Base-by-base conservation (phyloP, 2,113 vertebrate species). In the Macaca nemestrina region DNA sequence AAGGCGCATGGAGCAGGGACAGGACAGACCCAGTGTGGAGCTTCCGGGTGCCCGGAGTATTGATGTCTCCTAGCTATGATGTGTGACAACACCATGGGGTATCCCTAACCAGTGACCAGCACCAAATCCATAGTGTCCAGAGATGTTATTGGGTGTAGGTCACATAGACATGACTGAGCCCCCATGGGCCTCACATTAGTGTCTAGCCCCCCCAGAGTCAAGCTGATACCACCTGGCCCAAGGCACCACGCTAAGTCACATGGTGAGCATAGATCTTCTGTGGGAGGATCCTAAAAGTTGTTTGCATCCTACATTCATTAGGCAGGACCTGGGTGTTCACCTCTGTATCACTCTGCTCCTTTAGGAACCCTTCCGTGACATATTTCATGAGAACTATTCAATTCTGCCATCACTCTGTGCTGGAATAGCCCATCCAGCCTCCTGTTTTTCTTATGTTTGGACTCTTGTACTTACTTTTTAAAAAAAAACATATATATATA, bases 221-320 rank as follows among this genome's bases (percentile, higher is more conserved):
- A 20, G 32, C 22, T 59, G 22, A 45, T 22, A 32, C 5, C 20
- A 35, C 57, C 9, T 1, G 35, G 22, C 9, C 55, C 59, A 17
- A 10, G 20, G 22, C 0, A 1, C 32, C 30, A 8, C 0, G 2
- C 0, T 8, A 1, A 40, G 32, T 45, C 13, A 38, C 3, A 10
- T 3, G 2, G 13, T 35, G 18, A 10, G 45, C 12, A 27, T 7
- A 27, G 11, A 3, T 35, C 12, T 75, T 85, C 23, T 50, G 35
- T 11, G 2, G 16, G 30, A 78, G 22, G 25, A 4, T 23, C 30
- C 20, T 59, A 18, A 45, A 32, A 67, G 8, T 23, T 32, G 27
- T 5, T 6, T 5, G 13, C 3, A 14, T 1, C 17, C 25, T 9
- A 0, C 11, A 1, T 1, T 70, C 17, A 30, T 7, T 16, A 43